Conservation (phyloP, 2,888 invertebrate genomes). For the Drosophila fulvimacula region DNA sequence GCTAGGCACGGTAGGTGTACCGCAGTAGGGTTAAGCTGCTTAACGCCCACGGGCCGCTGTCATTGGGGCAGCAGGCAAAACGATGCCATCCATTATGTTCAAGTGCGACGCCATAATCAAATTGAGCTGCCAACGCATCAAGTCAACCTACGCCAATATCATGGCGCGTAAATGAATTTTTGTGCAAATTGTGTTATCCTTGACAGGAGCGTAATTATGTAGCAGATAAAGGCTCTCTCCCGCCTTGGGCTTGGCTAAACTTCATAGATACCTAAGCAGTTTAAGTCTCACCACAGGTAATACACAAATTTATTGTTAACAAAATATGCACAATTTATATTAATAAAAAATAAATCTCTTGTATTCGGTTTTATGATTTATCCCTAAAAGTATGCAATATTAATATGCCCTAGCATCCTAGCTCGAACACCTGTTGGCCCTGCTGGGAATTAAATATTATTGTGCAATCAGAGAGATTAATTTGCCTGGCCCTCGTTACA, state of each 20-base stretch:
- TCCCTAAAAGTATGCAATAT: no score
- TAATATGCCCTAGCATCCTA: no score
- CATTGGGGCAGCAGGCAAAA: conserved; percentile 28
- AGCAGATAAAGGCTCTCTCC: neutral
- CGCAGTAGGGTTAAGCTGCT: conserved; percentile 72
- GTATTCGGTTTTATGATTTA: no score
- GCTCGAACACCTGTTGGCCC: neutral
- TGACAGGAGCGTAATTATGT: conserved; percentile 15
- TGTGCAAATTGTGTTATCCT: conserved; percentile 44
- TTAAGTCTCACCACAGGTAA: no score
- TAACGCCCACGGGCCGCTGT: conserved; percentile 40
- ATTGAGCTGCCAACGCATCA: conserved; percentile 56
- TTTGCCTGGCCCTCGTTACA: neutral
- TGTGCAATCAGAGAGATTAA: neutral
- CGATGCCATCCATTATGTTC: conserved; percentile 55
- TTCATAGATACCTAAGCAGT: neutral
- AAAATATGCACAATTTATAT: no score
- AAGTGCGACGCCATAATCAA: conserved; percentile 48
- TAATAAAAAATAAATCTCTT: no score
- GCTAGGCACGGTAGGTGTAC: conserved; percentile 55
- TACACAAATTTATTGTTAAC: no score
- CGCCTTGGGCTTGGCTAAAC: neutral
- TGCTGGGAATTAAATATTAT: neutral
- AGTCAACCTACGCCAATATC: conserved; percentile 37
- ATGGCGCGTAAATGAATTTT: conserved; percentile 66